phyloP scores from a whole-genome alignment of 2,888 invertebrate genomes.

The Belgica antarctica region DNA sequence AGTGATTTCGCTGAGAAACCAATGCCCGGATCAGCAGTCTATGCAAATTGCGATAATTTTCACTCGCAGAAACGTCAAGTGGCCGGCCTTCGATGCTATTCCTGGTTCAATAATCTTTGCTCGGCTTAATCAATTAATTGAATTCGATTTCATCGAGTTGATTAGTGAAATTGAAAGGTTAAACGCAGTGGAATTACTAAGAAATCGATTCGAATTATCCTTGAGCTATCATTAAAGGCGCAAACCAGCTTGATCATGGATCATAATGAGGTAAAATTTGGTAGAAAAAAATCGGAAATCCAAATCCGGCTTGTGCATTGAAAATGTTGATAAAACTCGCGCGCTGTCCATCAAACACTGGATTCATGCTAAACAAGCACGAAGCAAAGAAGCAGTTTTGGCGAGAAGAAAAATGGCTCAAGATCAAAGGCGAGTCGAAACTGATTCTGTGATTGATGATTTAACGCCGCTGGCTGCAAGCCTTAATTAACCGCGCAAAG shows the following conservation, averaged over 20 bases:
- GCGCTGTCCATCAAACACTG: neutral
- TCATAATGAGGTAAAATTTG: neutral
- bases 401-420: constrained; percentile 1
- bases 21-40: neutral
- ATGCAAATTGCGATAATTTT: neutral
- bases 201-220: neutral
- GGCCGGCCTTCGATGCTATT: neutral
- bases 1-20: neutral
- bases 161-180: neutral
- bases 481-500: neutral
- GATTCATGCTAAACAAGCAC: neutral
- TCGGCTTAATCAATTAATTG: neutral
- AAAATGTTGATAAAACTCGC: neutral
- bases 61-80: neutral
- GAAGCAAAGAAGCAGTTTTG: neutral
- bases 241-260: neutral
- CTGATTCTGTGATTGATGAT: constrained; percentile 1
- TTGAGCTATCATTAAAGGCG: neutral
- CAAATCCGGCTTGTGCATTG: constrained; percentile 1
- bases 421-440: constrained; percentile 6
- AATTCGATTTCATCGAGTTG: neutral
- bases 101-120: constrained; percentile 5
- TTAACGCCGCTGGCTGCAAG: neutral
- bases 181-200: neutral
- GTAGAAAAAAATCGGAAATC: constrained; percentile 16